Percentiles rank a stretch among this genome's conserved stretches.
These are phyloP conservation scores for Epistrophella euchroma DNA, from an alignment of 2,888 invertebrate genomes.

Conservation along the genomic window DNA sequence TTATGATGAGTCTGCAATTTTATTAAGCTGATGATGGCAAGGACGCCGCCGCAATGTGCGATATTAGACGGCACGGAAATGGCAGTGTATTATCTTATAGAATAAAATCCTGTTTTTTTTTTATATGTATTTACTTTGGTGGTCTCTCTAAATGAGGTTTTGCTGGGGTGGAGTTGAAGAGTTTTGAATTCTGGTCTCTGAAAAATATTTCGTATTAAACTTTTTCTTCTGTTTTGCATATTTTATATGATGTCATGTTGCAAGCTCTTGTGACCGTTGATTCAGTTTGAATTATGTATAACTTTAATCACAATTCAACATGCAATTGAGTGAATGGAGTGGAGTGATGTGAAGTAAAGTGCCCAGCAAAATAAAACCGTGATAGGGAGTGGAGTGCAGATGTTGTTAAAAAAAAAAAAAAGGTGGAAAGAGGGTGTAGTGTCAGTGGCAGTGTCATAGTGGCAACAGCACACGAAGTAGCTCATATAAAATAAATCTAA, in stretches of 20 bases:
- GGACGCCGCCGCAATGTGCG: constrained; percentile 29
- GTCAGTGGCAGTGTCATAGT: constrained; percentile 12
- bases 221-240: constrained; percentile 12
- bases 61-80: background rate
- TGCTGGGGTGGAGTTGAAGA: constrained; percentile 1
- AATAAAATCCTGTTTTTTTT: constrained; percentile 21
- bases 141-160: constrained; percentile 24
- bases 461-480: constrained; percentile 26
- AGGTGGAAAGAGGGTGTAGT: background rate
- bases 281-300: constrained; percentile 59
- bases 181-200: background rate
- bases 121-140: constrained; percentile 3
- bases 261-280: constrained; percentile 62
- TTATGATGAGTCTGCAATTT: constrained; percentile 54
- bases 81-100: constrained; percentile 23
- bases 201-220: background rate
- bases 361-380: constrained; percentile 14
- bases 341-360: constrained; percentile 16
- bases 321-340: constrained; percentile 63
- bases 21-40: constrained; percentile 41
- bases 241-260: constrained; percentile 68
- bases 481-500: constrained; percentile 54
- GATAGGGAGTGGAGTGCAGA: constrained; percentile 29
- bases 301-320: constrained; percentile 70
- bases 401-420: constrained; percentile 21